phyloP scores from a whole-genome alignment of 2,888 invertebrate species.

The Stomorhina lunata region DNA sequence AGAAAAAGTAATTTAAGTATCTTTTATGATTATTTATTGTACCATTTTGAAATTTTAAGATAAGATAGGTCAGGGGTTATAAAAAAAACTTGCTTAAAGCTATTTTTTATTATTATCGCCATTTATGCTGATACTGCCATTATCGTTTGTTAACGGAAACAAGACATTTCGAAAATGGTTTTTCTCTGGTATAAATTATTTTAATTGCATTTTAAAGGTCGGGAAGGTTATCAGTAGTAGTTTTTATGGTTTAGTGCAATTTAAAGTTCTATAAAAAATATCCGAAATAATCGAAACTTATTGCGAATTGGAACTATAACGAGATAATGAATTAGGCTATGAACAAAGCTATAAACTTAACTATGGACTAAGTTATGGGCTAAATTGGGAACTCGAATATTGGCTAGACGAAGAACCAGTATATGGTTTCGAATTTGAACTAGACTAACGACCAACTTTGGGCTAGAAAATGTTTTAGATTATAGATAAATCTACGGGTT shows the following conservation, averaged over 20 bases:
- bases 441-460: too few relatives aligned
- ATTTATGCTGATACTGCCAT: neutral
- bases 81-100: neutral
- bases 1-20: conserved; percentile 22
- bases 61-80: conserved; percentile 36
- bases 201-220: neutral
- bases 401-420: too few relatives aligned
- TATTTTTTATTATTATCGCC: conserved; percentile 1
- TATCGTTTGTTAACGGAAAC: neutral
- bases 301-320: too few relatives aligned
- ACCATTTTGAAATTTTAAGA: neutral
- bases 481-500: too few relatives aligned
- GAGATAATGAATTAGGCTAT: too few relatives aligned
- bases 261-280: neutral
- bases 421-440: too few relatives aligned
- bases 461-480: too few relatives aligned
- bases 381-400: too few relatives aligned
- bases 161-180: neutral
- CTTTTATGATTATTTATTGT: neutral
- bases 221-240: neutral
- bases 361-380: too few relatives aligned
- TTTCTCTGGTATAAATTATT: neutral
- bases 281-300: neutral
- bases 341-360: too few relatives aligned
- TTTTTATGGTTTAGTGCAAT: neutral